Evolutionary conservation across 2,888 invertebrate genomes (phyloP).

Genomic region (Sthenelais limicola): DNA sequence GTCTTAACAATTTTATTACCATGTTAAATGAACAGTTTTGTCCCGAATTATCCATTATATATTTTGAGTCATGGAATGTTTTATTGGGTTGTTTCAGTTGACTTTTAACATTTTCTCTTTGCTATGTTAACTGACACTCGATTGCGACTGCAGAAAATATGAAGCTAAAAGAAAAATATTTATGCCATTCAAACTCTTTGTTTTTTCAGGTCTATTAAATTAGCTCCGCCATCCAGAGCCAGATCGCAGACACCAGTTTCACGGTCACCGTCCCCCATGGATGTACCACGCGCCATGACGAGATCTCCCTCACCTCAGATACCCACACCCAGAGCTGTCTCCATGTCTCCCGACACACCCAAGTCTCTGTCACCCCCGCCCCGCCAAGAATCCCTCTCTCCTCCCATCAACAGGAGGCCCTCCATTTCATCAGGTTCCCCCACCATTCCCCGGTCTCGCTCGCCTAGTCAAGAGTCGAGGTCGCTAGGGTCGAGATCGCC

Average conservation of each 20-base stretch:
- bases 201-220: conserved; percentile 7
- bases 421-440: conserved; percentile 24
- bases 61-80: too few relatives aligned
- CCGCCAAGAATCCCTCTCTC: background rate
- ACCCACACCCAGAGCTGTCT: background rate
- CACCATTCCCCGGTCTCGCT: conserved; percentile 12
- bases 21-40: too few relatives aligned
- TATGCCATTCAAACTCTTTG: too few relatives aligned
- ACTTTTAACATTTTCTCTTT: too few relatives aligned
- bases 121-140: too few relatives aligned
- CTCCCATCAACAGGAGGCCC: background rate
- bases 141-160: too few relatives aligned
- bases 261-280: background rate
- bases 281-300: background rate
- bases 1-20: too few relatives aligned
- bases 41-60: too few relatives aligned
- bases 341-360: background rate
- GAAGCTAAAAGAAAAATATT: too few relatives aligned
- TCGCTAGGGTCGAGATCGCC: background rate
- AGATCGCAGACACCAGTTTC: background rate
- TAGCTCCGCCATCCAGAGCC: conserved; percentile 18
- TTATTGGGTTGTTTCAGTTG: too few relatives aligned
- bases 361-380: background rate
- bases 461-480: conserved; percentile 11
- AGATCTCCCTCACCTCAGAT: background rate